Base-by-base conservation (phyloP, 1,140 invertebrate genomes). In the Amphibalanus amphitrite region DNA sequence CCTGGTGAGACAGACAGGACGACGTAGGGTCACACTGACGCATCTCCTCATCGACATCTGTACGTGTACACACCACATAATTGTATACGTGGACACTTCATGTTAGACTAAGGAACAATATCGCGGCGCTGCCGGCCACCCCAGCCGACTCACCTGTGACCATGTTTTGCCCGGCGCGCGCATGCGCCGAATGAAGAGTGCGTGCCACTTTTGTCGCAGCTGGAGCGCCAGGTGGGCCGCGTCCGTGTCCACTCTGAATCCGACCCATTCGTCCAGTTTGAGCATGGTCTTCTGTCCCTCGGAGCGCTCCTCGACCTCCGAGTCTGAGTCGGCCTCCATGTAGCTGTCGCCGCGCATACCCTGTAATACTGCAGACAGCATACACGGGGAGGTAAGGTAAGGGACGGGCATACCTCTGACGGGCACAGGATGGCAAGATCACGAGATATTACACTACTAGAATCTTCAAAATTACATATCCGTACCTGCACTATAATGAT, bases 231-330 rank as follows among this genome's bases (percentile, higher is more conserved):
- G 81, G 67, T 86, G 82, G 0, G 86, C 87, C 71, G 86, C 84
- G 29, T 88, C 84, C 8, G 85, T 83, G 76, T 89, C 86, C 0
- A 88, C 81, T 67, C 84, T 84, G 78, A 92, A 90, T n/a, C 85
- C 85, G 30, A 90, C 84, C 90, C 90, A 93, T 72, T 92, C 89
- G 76, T 92, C 90, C 0, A 92, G 78, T 78, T 86, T 85, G 28
- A 88, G 78, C 68, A 83, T 82, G 13, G 87, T 84, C 26, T 82
- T 85, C 67, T 84, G 82, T 20, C 82, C 83, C 71, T 87, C 86
- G 20, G 64, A n/a, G 64, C 20, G 23, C 8, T 65, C 26, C 64
- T 65, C 64, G 6, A 26, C 64, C 23, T 26, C 64, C 10, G 10
- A 15, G 64, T 65, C 64, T 6, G 64, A 65, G 26, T 65, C 64